Conservation (phyloP, 2,113 vertebrate species). For the Alaudala cheleensis region DNA sequence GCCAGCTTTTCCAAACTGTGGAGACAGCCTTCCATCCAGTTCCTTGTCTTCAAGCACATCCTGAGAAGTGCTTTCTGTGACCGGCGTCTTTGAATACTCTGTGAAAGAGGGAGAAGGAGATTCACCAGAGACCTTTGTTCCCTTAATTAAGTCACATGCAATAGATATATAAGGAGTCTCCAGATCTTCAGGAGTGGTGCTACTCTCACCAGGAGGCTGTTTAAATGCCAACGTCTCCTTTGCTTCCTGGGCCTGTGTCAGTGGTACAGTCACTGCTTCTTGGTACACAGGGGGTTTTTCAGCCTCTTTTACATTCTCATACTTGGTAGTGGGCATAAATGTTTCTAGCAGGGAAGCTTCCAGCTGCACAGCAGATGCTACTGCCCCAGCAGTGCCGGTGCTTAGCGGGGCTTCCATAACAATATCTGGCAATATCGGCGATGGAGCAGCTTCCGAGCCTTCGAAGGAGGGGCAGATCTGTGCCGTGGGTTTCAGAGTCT, state of each 20-base stretch:
- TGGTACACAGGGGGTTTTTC: constrained; percentile 86
- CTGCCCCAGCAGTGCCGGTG: constrained; percentile 76
- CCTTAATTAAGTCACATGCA: constrained; percentile 92
- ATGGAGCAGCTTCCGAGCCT: constrained; percentile 78
- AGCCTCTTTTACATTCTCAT: constrained; percentile 73
- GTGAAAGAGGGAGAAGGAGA: constrained; percentile 49
- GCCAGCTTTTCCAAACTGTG: constrained; percentile 67
- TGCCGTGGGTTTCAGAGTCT: constrained; percentile 66
- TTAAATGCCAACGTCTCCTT: constrained; percentile 31
- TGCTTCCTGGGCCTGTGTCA: constrained; percentile 27
- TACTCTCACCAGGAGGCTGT: constrained; percentile 36
- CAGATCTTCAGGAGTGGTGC: constrained; percentile 63
- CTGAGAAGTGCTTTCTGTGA: constrained; percentile 54
- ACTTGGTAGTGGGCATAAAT: constrained; percentile 75
- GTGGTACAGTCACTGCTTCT: constrained; percentile 79
- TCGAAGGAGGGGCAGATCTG: constrained; percentile 80
- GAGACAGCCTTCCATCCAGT: constrained; percentile 63
- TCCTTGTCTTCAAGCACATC: constrained; percentile 56
- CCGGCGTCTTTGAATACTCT: constrained; percentile 51
- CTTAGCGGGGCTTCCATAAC: constrained; percentile 91
- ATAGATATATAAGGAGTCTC: constrained; percentile 83
- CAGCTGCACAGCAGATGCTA: constrained; percentile 75
- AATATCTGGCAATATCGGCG: constrained; percentile 89
- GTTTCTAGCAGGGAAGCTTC: constrained; percentile 79
- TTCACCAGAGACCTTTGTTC: constrained; percentile 77